Conservation (phyloP, 1,140 invertebrate genomes). For the Popillia japonica region DNA sequence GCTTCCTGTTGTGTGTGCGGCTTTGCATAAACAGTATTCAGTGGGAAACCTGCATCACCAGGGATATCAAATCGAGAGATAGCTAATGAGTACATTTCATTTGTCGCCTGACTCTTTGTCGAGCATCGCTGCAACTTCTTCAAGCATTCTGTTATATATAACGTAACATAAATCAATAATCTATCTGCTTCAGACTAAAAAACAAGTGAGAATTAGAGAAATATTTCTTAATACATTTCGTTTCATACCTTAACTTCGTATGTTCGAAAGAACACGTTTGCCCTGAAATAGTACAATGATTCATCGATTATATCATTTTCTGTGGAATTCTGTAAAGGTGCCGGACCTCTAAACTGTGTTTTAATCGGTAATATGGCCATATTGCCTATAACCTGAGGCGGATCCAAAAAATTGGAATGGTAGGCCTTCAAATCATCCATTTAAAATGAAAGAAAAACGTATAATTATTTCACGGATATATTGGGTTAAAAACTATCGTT, state of each 20-base stretch:
- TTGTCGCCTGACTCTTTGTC: constrained; percentile 87
- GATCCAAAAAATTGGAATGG: constrained; percentile 87
- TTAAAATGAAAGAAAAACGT: constrained; percentile 26
- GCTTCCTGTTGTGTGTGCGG: constrained; percentile 81
- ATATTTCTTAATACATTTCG: constrained; percentile 13
- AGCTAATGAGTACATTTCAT: constrained; percentile 96
- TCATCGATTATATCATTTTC: constrained; percentile 97
- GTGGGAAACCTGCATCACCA: constrained; percentile 94
- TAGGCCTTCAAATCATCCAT: constrained; percentile 76
- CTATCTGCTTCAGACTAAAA: constrained; percentile 92
- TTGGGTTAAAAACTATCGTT: not conserved
- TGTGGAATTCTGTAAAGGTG: constrained; percentile 68
- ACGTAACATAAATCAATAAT: constrained; percentile 95
- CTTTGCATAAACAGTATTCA: constrained; percentile 96
- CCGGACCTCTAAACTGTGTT: constrained; percentile 57
- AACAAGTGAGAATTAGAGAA: constrained; percentile 50
- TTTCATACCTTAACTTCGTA: constrained; percentile 93
- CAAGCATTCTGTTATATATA: constrained; percentile 99
- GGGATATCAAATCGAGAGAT: constrained; percentile 97
- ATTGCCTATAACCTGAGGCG: constrained; percentile 84
- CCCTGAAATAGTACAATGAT: constrained; percentile 96
- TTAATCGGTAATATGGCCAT: constrained; percentile 72
- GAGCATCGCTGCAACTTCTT: constrained; percentile 93
- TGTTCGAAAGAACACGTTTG: constrained; percentile 98
- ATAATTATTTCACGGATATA: constrained; percentile 16